phyloP scores from a whole-genome alignment of 1,140 invertebrate genomes.

The Leptinotarsa undecemlineata region DNA sequence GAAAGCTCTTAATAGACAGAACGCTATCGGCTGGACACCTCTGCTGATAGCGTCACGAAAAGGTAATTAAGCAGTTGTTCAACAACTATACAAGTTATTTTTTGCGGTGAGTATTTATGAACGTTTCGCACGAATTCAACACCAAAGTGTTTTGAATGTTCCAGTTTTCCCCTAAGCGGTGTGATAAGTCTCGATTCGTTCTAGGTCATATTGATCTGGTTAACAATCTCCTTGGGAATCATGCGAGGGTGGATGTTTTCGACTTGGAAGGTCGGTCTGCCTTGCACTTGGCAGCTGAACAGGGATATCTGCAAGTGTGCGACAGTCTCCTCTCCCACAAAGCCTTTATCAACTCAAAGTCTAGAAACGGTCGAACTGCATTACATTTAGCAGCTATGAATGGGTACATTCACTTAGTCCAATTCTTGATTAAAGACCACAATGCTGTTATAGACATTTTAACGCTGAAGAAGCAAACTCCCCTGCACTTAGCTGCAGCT shows the following conservation, averaged over 20 bases:
- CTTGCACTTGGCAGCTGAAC: slow-evolving; percentile 92
- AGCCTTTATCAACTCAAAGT: slow-evolving; percentile 98
- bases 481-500: slow-evolving; percentile 86
- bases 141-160: not conserved
- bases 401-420: slow-evolving; percentile 86
- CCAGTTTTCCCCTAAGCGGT: not conserved
- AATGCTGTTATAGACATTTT: slow-evolving; percentile 93
- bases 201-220: slow-evolving; percentile 81
- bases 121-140: not conserved
- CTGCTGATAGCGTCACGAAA: slow-evolving; percentile 86
- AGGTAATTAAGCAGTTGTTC: slow-evolving; percentile 35
- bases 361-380: slow-evolving; percentile 79
- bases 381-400: slow-evolving; percentile 91
- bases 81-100: too few relatives aligned
- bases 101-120: too few relatives aligned
- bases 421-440: slow-evolving; percentile 90
- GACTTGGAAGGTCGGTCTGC: slow-evolving; percentile 94
- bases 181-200: slow-evolving; percentile 30
- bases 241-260: slow-evolving; percentile 97
- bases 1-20: slow-evolving; percentile 91
- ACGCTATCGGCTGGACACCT: slow-evolving; percentile 92
- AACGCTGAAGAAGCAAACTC: slow-evolving; percentile 88
- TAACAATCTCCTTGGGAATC: slow-evolving; percentile 83
- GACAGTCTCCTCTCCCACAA: slow-evolving; percentile 94
- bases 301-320: slow-evolving; percentile 89